Evolutionary conservation across 2,113 vertebrate species (phyloP), one percentile per base, ranked within the genome.

Genomic region (Dicerorhinus sumatrensis): DNA sequence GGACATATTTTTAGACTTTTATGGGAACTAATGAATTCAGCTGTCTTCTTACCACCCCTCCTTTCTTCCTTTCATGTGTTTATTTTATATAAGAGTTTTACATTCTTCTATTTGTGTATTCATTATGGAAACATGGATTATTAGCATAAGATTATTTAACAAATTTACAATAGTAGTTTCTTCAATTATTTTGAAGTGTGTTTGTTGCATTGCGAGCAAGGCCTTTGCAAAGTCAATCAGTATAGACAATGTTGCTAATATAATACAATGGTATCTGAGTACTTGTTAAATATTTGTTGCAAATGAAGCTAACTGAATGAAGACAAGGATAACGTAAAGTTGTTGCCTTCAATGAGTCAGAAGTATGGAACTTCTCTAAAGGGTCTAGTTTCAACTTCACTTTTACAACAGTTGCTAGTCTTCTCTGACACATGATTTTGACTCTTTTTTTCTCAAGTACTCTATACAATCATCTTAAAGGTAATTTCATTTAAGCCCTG

Each of bases 261-360:
- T 84, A 80, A 46, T 84, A 36, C 6, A 86, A 4, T 81, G 21
- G 2, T 94, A 95, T 81, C 36, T 79, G n/a, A 93, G 89, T 91
- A 93, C n/a, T 87, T 88, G 13, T 51, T 97, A 92, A 85, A 54
- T 76, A 90, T 82, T 65, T 97, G 23, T 92, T 96, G 83, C 67
- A 94, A 94, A 89, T 83, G 88, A 94, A 92, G 25, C 46, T 82
- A 92, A 88, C 6, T 51, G 12, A 91, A 76, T 87, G 27, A 92
- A 72, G 18, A 94, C 31, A 72, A 92, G 27, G 21, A 75, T 91
- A 62, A 36, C 77, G 33, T 75, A n/a, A 95, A 82, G 25, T 77
- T 91, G 39, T 94, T 95, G 11, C 18, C 7, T 54, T 94, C 54
- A 81, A 27, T 85, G 48, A 89, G 80, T 91, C 51, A 63, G 72